These are phyloP conservation scores for Isaurus tuberculatus DNA, from an alignment of 92 coral and sea anemone genomes.

Conservation along the genomic window DNA sequence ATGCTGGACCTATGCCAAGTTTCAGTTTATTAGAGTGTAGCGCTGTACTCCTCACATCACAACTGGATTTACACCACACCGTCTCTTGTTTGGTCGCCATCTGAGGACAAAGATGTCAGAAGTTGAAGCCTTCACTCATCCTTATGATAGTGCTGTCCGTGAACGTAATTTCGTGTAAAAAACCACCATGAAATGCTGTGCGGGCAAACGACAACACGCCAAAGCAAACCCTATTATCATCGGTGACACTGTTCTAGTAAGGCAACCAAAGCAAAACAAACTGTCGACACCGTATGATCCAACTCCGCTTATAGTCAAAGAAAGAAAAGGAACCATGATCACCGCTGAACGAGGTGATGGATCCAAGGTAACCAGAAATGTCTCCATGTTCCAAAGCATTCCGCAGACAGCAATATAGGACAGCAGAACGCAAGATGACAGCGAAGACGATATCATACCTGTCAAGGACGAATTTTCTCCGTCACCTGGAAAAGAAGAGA, in stretches of 20 bases:
- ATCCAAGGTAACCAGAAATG: conserved; percentile 33
- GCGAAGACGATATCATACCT: conserved; percentile 3
- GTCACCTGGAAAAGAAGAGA: conserved; percentile 44
- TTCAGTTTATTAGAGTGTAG: conserved; percentile 50
- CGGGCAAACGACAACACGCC: conserved; percentile 42
- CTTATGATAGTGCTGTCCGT: conserved; percentile 41
- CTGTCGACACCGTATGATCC: conserved; percentile 50
- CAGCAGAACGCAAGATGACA: neutral
- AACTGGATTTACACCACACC: conserved; percentile 39
- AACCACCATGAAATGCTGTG: conserved; percentile 30
- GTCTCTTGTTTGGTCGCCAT: conserved; percentile 40
- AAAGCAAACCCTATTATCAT: neutral
- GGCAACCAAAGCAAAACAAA: conserved; percentile 40
- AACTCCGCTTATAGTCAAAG: conserved; percentile 42
- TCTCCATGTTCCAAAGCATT: conserved; percentile 38
- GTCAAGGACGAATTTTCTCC: neutral
- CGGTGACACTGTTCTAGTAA: conserved; percentile 17
- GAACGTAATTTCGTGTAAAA: conserved; percentile 38
- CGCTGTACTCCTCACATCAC: conserved; percentile 49
- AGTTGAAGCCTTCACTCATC: conserved; percentile 43
- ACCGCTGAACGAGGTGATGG: conserved; percentile 38
- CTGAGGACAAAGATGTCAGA: conserved; percentile 49
- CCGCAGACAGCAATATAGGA: neutral
- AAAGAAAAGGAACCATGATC: conserved; percentile 36
- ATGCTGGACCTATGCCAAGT: conserved; percentile 4